Conservation (phyloP, 2,888 invertebrate genomes). For the Drosophila fungiperda region DNA sequence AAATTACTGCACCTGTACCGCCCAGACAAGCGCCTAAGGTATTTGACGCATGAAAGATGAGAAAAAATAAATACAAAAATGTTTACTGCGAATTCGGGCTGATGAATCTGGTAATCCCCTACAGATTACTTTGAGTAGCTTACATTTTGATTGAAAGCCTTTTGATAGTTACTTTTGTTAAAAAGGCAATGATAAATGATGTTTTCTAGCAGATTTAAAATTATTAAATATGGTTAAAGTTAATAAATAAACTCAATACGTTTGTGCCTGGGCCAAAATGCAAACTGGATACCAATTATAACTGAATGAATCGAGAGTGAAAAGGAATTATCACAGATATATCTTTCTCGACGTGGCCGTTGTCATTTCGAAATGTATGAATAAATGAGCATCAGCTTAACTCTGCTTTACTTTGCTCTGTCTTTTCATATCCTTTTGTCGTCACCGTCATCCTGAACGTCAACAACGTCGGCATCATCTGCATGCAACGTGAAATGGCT, state of each 20-base stretch:
- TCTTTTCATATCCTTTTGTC: conserved; percentile 64
- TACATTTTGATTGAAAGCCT: conserved; percentile 15
- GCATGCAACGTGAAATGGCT: conserved; percentile 51
- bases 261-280: conserved; percentile 2
- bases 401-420: conserved; percentile 51
- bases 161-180: not conserved
- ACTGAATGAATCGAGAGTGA: not conserved
- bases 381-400: conserved; percentile 62
- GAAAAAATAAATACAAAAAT: conserved; percentile 35
- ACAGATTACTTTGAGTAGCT: conserved; percentile 11
- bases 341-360: conserved; percentile 10
- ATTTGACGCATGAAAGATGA: conserved; percentile 44
- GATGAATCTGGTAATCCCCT: conserved; percentile 10
- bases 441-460: conserved; percentile 37
- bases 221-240: not conserved
- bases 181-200: not conserved
- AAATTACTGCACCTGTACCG: conserved; percentile 60
- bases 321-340: conserved; percentile 9
- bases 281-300: conserved; percentile 23
- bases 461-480: conserved; percentile 51
- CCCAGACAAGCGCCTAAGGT: conserved; percentile 61
- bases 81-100: conserved; percentile 8
- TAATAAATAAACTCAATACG: not conserved
- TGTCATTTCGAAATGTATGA: conserved; percentile 45
- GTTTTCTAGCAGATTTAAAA: not conserved